phyloP scores from a whole-genome alignment of 2,113 vertebrate genomes.

The Cheilinus undulatus region DNA sequence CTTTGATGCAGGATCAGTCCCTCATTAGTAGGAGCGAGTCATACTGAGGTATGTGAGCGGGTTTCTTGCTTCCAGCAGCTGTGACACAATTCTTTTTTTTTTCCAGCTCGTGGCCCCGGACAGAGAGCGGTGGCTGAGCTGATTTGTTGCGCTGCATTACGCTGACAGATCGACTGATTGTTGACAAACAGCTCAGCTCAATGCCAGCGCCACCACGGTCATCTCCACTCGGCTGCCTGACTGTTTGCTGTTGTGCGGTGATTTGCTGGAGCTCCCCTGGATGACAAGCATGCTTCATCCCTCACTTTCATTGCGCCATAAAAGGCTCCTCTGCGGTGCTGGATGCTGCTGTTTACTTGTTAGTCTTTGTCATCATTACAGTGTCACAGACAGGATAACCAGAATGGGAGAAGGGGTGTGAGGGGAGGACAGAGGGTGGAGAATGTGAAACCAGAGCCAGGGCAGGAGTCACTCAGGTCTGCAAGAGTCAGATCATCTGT shows the following conservation, averaged over 20 bases:
- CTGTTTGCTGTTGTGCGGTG: conserved; percentile 59
- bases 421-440: conserved; percentile 39
- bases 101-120: conserved; percentile 17
- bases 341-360: conserved; percentile 71
- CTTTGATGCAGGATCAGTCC: conserved; percentile 32
- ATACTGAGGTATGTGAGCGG: conserved; percentile 10
- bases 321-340: conserved; percentile 72
- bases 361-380: conserved; percentile 82
- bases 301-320: conserved; percentile 81
- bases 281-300: conserved; percentile 78
- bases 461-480: conserved; percentile 59
- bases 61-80: conserved; percentile 26
- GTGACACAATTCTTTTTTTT: conserved; percentile 28
- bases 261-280: conserved; percentile 69
- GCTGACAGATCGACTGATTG: conserved; percentile 76
- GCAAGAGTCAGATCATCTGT: conserved; percentile 72
- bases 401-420: conserved; percentile 40
- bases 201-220: conserved; percentile 50
- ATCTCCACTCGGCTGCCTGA: conserved; percentile 44
- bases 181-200: conserved; percentile 79
- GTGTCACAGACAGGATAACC: conserved; percentile 76
- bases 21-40: conserved; percentile 21
- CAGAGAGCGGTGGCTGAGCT: conserved; percentile 40
- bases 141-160: conserved; percentile 71
- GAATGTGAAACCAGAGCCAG: conserved; percentile 45